Conservation (phyloP, 2,797 vertebrate genomes). For the Acestrorhynchus altus region DNA sequence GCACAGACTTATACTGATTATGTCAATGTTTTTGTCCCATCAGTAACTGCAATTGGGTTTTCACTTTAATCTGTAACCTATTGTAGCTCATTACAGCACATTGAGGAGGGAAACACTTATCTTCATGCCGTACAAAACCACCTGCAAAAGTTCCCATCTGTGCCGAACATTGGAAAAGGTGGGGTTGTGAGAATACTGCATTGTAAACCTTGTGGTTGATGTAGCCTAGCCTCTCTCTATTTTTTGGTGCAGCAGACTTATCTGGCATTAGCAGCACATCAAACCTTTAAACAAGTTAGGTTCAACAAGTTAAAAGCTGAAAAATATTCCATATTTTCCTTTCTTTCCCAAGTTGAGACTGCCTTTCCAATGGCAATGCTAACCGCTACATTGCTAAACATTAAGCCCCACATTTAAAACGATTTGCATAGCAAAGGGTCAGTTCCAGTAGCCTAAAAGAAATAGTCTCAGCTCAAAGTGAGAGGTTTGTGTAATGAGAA, state of each 20-base stretch:
- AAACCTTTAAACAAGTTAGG: background rate
- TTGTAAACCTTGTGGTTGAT: background rate
- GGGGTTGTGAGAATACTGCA: background rate
- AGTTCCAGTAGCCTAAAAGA: no score
- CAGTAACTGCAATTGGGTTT: background rate
- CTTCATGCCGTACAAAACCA: background rate
- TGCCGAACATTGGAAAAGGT: background rate
- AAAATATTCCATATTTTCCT: background rate
- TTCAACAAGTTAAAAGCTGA: background rate
- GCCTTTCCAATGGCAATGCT: background rate
- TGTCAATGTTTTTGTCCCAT: no score
- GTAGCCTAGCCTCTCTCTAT: background rate
- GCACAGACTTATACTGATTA: no score
- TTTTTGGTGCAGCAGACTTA: background rate
- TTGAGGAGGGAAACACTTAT: background rate
- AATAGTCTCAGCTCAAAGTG: no score
- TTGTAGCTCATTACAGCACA: background rate
- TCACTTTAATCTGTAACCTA: background rate
- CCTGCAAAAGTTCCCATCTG: slow-evolving; percentile 2
- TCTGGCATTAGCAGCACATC: background rate
- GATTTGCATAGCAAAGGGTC: no score
- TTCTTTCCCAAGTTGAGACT: background rate
- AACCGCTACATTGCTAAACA: background rate
- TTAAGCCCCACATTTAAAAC: background rate
- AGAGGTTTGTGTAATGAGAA: no score